A percentile compares a stretch with the other conserved stretches of the same genome.
phyloP scores from a whole-genome alignment of 2,113 vertebrate species.

The Odocoileus hemionus region DNA sequence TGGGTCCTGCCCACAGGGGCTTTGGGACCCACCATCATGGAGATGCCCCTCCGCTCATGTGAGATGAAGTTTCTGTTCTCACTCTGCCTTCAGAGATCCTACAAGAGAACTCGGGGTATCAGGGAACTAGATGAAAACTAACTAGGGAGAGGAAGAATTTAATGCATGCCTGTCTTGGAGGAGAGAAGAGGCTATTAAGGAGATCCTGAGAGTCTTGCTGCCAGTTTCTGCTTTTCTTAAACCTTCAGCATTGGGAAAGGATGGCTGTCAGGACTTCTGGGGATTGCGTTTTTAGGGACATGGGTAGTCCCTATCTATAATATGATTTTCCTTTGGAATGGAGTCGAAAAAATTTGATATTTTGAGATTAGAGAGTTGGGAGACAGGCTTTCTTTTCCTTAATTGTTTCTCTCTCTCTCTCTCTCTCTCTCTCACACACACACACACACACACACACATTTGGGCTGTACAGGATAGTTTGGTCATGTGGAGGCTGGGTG shows the following conservation, averaged over 20 bases:
- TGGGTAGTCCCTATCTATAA: background rate
- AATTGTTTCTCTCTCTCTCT: background rate
- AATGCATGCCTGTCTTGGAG: background rate
- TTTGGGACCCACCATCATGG: conserved; percentile 87
- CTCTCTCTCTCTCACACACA: no score
- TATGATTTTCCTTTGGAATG: background rate
- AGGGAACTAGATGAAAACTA: no score
- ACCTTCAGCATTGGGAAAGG: background rate
- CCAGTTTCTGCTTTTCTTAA: background rate
- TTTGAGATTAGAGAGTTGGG: background rate
- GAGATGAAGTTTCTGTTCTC: background rate
- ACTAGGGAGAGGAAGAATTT: background rate
- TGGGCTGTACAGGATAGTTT: background rate
- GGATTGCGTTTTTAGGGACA: background rate
- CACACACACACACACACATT: accelerated
- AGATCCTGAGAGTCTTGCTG: background rate
- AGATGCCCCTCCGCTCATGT: conserved; percentile 65
- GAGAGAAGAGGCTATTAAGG: background rate
- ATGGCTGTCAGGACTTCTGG: no score
- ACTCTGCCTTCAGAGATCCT: background rate
- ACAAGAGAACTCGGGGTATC: background rate
- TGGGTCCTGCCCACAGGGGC: conserved; percentile 81
- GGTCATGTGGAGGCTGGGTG: background rate
- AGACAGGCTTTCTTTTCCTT: background rate
- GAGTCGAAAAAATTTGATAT: background rate